Base-by-base conservation (phyloP, 2,888 invertebrate genomes). In the Rhagium mordax region DNA sequence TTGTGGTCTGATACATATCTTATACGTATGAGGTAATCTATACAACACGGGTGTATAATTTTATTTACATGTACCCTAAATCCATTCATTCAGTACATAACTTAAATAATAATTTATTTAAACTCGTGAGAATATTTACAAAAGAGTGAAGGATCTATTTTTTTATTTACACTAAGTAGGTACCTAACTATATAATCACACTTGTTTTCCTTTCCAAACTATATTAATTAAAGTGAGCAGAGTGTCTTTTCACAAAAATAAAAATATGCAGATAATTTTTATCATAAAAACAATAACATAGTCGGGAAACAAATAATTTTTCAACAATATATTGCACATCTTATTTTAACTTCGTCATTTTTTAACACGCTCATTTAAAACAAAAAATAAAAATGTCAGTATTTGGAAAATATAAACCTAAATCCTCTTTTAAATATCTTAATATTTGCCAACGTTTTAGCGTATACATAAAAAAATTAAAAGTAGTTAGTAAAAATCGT, bases 91-190 rank as follows among this genome's bases (percentile, higher is more conserved):
- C 84, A 83, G 74, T 84, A 81, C 81, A 83, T 83, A 83, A 81
- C 79, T 77, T 80, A 79, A 76, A 71, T 77, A 81, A 81, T 82
- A 82, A 85, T 83, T 84, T 84, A 85, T 81, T 71, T 81, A 81
- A 83, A 82, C 79, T 80, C 78, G 79, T 82, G 82, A 81, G 82
- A 77, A 82, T 86, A 86, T 87, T 85, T 86, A 85, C 85, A 87
- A 84, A 85, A 82, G 81, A 81, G 81, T 83, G 82, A 83, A 83
- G 76, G 81, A 71, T 81, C 81, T 81, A 81, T 79, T 74, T 77
- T n/a, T 74, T 75, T 87, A 87, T 87, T 81, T 87, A 86, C 86
- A 87, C 83, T 82, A 82, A 82, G 66, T 82, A 82, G 82, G 66
- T 60, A 59, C 75, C 78, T 81, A 80, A 78, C 77, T 84, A 83